Percentiles rank a stretch among this genome's conserved stretches.
phyloP scores from a whole-genome alignment of 2,797 vertebrate species.

The Monodelphis domestica region DNA sequence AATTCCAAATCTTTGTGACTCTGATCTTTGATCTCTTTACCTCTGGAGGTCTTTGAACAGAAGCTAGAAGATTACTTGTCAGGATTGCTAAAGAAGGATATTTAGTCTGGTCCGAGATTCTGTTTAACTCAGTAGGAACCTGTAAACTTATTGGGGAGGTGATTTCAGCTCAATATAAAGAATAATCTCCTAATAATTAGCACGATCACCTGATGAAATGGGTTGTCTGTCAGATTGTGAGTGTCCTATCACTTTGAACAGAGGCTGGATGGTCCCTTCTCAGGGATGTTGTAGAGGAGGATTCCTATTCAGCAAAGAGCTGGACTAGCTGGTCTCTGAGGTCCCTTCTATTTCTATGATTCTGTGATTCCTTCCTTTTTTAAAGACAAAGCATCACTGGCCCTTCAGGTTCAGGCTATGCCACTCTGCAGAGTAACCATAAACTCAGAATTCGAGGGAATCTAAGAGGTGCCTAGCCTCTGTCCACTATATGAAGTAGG shows the following conservation, averaged over 20 bases:
- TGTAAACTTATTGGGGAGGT: background rate
- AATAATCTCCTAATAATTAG: background rate
- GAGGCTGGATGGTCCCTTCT: background rate
- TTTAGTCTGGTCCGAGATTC: background rate
- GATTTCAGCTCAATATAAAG: background rate
- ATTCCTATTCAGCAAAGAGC: background rate
- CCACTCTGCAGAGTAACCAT: background rate
- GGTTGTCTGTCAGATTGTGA: background rate
- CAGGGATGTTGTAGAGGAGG: background rate
- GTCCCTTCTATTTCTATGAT: background rate
- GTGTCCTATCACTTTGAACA: background rate
- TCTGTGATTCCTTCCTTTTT: background rate
- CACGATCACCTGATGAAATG: background rate
- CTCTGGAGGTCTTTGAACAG: background rate
- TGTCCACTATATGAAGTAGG: background rate
- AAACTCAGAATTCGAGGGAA: background rate
- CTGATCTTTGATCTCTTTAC: background rate
- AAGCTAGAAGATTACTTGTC: background rate
- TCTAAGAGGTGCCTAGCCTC: background rate
- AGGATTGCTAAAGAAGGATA: background rate
- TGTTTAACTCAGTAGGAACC: background rate
- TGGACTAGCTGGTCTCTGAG: background rate
- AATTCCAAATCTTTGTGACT: background rate
- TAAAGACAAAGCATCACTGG: background rate
- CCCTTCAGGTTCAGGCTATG: background rate